phyloP scores from a whole-genome alignment of 2,797 vertebrate species.

The Brachymystax lenok region DNA sequence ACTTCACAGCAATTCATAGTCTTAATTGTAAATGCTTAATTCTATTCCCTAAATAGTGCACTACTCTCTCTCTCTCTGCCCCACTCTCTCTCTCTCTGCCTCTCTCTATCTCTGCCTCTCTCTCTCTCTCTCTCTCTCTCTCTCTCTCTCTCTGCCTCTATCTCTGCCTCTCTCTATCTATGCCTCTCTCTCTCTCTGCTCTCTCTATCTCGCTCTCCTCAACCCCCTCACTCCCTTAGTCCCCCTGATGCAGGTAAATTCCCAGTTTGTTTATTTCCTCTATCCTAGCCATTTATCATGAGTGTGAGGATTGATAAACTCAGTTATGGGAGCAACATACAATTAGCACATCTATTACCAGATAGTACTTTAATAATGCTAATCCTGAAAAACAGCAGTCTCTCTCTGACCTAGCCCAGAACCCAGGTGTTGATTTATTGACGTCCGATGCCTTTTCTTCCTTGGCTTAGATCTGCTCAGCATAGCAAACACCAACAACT shows the following conservation, averaged over 20 bases:
- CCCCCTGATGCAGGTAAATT: conserved; percentile 2
- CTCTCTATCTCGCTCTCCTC: no score
- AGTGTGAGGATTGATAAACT: conserved; percentile 1
- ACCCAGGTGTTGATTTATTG: neutral
- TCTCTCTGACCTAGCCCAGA: neutral
- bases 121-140: neutral
- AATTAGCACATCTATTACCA: conserved; percentile 3
- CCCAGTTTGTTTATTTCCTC: neutral
- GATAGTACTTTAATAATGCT: neutral
- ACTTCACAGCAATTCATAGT: no score
- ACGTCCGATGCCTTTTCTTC: neutral
- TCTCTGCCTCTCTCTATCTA: neutral
- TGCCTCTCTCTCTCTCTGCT: neutral
- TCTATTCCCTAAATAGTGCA: no score
- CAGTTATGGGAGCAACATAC: neutral
- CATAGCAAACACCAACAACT: neutral
- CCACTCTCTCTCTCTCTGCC: neutral
- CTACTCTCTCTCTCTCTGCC: neutral
- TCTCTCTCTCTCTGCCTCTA: neutral
- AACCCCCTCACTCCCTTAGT: neutral
- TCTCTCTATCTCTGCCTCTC: neutral
- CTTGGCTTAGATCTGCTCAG: neutral
- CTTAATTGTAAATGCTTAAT: no score
- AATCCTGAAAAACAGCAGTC: neutral
- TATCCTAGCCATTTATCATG: conserved; percentile 2